phyloP scores from a whole-genome alignment of 2,113 vertebrate species.

The Mugil cephalus region DNA sequence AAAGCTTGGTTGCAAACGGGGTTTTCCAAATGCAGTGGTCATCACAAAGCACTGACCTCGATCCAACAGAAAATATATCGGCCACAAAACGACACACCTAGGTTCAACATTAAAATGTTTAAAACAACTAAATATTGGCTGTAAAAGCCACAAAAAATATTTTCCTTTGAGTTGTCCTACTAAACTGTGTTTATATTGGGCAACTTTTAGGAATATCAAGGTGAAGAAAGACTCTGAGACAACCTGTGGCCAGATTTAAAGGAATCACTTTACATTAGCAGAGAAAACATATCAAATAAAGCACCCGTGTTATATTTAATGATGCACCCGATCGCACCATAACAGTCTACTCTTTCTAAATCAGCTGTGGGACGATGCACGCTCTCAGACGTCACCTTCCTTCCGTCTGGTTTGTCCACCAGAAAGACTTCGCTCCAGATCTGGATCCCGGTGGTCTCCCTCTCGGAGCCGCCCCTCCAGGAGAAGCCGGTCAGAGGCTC shows the following conservation, averaged over 20 bases:
- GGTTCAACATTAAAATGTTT: too few relatives aligned
- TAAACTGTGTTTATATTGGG: too few relatives aligned
- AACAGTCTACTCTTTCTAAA: neutral
- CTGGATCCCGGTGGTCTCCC: slow-evolving; percentile 98
- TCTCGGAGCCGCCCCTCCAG: slow-evolving; percentile 96
- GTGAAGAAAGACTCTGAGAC: neutral
- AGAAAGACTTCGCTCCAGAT: slow-evolving; percentile 98
- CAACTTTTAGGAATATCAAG: neutral
- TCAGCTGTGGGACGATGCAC: neutral
- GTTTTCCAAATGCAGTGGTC: too few relatives aligned
- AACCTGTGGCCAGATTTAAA: slow-evolving; percentile 7
- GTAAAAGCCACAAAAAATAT: too few relatives aligned
- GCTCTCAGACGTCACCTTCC: slow-evolving; percentile 84
- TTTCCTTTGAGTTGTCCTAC: too few relatives aligned
- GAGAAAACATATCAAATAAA: slow-evolving; percentile 4
- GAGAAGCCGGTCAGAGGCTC: slow-evolving; percentile 97
- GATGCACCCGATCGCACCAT: neutral
- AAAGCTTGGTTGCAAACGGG: too few relatives aligned
- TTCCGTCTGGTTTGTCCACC: slow-evolving; percentile 94
- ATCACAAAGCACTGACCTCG: too few relatives aligned
- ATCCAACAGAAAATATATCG: too few relatives aligned
- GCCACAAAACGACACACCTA: too few relatives aligned
- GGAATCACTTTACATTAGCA: too few relatives aligned
- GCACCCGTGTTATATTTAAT: slow-evolving; percentile 9
- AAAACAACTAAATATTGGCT: too few relatives aligned